Percentiles rank a stretch among this genome's conserved stretches.
phyloP scores from a whole-genome alignment of 2,113 vertebrate species.

The Oxyruncus cristatus region DNA sequence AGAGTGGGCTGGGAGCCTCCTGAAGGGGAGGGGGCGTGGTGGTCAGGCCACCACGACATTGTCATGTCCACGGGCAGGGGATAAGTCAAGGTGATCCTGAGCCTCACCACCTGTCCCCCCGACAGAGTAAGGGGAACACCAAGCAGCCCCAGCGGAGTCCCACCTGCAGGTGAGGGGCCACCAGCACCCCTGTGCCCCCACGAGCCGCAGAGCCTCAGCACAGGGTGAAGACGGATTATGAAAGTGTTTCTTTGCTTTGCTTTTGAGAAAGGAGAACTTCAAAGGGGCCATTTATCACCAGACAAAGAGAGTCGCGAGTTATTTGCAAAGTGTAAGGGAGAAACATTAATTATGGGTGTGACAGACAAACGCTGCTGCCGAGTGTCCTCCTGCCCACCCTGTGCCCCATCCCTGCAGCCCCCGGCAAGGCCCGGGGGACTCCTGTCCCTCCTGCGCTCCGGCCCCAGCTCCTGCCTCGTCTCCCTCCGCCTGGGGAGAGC shows the following conservation, averaged over 20 bases:
- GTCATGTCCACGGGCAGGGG: neutral
- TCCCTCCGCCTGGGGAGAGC: neutral
- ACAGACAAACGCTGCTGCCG: neutral
- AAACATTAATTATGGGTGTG: constrained; percentile 27
- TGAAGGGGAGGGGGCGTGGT: fast-evolving
- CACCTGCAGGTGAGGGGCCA: neutral
- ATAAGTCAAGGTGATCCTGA: fast-evolving
- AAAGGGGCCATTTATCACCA: constrained; percentile 51
- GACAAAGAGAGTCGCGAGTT: constrained; percentile 46
- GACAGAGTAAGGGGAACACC: neutral
- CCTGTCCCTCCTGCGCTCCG: neutral
- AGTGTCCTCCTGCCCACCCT: constrained; percentile 31
- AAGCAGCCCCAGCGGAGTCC: neutral
- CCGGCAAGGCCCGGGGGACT: neutral
- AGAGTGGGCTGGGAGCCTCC: neutral
- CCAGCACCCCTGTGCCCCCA: neutral
- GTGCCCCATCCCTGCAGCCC: neutral
- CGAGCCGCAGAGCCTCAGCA: neutral
- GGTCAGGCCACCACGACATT: neutral
- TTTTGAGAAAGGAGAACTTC: constrained; percentile 59
- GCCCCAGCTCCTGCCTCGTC: neutral
- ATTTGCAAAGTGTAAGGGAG: constrained; percentile 48
- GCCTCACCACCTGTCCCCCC: fast-evolving
- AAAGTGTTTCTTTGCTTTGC: constrained; percentile 63
- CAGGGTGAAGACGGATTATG: constrained; percentile 16